These are phyloP conservation scores for Tigriopus californicus DNA, from an alignment of 2,888 invertebrate species.

Conservation along the genomic window DNA sequence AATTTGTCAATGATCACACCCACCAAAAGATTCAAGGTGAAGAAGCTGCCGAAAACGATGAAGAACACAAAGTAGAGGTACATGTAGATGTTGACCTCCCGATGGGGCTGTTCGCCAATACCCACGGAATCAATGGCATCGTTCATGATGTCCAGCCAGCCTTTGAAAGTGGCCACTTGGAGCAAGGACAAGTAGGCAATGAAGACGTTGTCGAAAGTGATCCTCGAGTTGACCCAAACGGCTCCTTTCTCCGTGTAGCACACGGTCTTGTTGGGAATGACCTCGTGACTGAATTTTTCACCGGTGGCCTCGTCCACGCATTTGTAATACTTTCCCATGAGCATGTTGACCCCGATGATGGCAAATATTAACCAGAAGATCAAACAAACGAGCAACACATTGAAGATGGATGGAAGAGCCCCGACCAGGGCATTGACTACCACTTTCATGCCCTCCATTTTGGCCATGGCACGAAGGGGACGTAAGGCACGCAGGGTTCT, in stretches of 20 bases:
- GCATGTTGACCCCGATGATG: slow-evolving; percentile 34
- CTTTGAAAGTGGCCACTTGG: slow-evolving; percentile 35
- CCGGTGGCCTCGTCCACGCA: slow-evolving; percentile 21
- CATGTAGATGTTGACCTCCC: slow-evolving; percentile 27
- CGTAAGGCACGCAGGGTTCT: slow-evolving; percentile 92
- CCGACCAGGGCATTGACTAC: slow-evolving; percentile 34
- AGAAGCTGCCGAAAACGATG: slow-evolving; percentile 34
- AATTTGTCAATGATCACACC: slow-evolving; percentile 36
- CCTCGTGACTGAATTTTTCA: slow-evolving; percentile 21
- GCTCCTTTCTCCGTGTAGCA: slow-evolving; percentile 22
- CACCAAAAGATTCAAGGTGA: slow-evolving; percentile 34
- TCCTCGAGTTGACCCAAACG: slow-evolving; percentile 28
- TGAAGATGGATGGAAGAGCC: slow-evolving; percentile 33
- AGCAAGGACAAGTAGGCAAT: slow-evolving; percentile 32
- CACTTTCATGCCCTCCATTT: slow-evolving; percentile 97
- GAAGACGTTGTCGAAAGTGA: slow-evolving; percentile 33
- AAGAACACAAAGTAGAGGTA: slow-evolving; percentile 34
- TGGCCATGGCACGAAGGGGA: slow-evolving; percentile 94
- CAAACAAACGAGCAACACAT: slow-evolving; percentile 32
- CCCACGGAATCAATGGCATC: slow-evolving; percentile 29
- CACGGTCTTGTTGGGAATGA: slow-evolving; percentile 23
- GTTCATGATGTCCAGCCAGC: slow-evolving; percentile 32
- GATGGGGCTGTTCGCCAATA: slow-evolving; percentile 27
- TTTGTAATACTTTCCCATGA: slow-evolving; percentile 28
- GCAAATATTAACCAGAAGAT: slow-evolving; percentile 35